Percentiles rank a stretch among this genome's conserved stretches.
These are phyloP conservation scores for Ctenoplectra terminalis DNA, from an alignment of 1,140 invertebrate genomes.

Conservation along the genomic window DNA sequence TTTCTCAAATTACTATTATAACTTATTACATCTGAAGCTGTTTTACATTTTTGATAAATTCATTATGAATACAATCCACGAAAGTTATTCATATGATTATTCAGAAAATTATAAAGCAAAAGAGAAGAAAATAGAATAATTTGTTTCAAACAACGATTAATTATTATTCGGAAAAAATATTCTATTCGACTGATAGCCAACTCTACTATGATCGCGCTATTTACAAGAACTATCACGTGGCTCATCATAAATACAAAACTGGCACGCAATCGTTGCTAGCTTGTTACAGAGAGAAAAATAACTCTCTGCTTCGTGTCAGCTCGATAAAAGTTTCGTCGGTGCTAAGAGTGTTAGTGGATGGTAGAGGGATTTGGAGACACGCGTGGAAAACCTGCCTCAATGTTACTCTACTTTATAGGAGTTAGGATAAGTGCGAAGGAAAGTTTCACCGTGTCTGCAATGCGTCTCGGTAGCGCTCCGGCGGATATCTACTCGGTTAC, in stretches of 20 bases:
- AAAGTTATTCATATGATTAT: no score
- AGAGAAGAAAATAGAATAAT: no score
- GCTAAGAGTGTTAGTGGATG: conserved; percentile 22
- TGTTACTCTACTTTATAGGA: conserved; percentile 59
- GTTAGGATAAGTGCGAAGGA: conserved; percentile 58
- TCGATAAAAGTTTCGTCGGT: conserved; percentile 32
- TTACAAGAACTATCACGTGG: no score
- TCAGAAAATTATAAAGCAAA: no score
- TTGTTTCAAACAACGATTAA: no score
- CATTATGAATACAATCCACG: no score
- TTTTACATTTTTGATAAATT: no score
- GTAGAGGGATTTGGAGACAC: conserved; percentile 15
- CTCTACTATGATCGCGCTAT: no score
- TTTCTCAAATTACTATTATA: no score
- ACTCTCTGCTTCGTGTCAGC: background rate
- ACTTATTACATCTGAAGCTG: no score
- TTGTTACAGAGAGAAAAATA: background rate
- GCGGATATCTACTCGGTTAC: background rate
- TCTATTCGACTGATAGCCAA: no score
- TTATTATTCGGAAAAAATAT: no score
- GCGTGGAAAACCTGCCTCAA: conserved; percentile 42
- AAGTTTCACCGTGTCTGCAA: conserved; percentile 58
- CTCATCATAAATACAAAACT: conserved; percentile 17
- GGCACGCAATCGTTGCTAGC: background rate
- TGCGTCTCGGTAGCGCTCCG: conserved; percentile 49